Base-by-base conservation (phyloP, 92 coral and sea anemone genomes). In the Blastomussa wellsi region DNA sequence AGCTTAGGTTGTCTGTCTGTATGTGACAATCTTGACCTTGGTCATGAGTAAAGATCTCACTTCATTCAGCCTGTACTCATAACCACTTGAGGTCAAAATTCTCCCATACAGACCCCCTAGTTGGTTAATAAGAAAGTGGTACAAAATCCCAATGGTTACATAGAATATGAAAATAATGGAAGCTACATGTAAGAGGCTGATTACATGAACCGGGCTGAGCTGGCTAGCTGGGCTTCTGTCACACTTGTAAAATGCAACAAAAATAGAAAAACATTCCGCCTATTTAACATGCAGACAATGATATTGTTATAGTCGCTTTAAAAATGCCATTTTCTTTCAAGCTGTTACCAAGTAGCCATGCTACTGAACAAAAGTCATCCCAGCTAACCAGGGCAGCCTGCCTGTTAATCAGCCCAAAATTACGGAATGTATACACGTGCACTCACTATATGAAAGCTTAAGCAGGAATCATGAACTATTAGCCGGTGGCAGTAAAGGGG, bases 401-500 rank as follows among this genome's bases (percentile, higher is more conserved):
- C 67, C 67, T 77, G 81, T 52, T 62, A 60, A 79, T 79, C 82
- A 79, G 82, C 72, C 82, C 48, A 59, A 79, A 38, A 79, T 59
- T 64, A 59, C 51, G 36, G 80, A 76, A 76, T 76, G 66, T 28
- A 76, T 79, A n/a, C 3, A 59, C n/a, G n/a, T 62, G 19, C 82
- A 79, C 41, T 62, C 38, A 79, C 4, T 79, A 79, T 64, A 79
- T 41, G 38, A 39, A 17, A 24, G 74, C n/a, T 6, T 4, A 42
- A 62, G 22, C 0, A 16, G 26, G 22, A 79, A 79, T 62, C 28
- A 79, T 24, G 8, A n/a, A n/a, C n/a, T 59, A 80, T 80, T 80
- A 5, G 42, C 75, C 0, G 93, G 93, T 19, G 49, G 72, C 41
- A 90, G 84, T 39, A 90, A 81, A 35, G 93, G 89, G 39, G 93